Evolutionary conservation across 2,888 invertebrate species (phyloP).

Genomic region (Abrostola triplasia): DNA sequence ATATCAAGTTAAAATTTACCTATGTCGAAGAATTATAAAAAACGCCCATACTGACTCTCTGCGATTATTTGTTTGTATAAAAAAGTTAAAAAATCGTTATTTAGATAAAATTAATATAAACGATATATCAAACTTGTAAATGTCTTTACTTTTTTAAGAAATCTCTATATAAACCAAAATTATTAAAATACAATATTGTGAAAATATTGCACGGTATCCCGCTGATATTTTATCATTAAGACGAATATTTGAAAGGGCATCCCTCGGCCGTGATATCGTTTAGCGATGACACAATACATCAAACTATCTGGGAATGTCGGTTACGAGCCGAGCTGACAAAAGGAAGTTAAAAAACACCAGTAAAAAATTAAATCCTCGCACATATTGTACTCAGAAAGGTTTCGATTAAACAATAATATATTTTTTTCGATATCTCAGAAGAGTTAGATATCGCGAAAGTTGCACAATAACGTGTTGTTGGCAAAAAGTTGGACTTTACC

Average conservation of each 20-base stretch:
- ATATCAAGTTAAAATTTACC: too few relatives aligned
- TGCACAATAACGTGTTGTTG: conserved; percentile 78
- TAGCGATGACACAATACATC: conserved; percentile 79
- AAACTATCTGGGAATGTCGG: conserved; percentile 86
- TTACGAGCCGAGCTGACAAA: conserved; percentile 81
- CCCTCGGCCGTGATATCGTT: conserved; percentile 77
- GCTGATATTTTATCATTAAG: conserved; percentile 86
- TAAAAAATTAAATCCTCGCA: conserved; percentile 75
- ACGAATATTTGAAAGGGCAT: conserved; percentile 75
- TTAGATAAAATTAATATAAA: conserved; percentile 28
- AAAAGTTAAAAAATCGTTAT: conserved; percentile 34
- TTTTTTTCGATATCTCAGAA: conserved; percentile 78
- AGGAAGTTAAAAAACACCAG: conserved; percentile 82
- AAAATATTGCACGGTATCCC: conserved; percentile 81
- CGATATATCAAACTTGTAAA: conserved; percentile 67
- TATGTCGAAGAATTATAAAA: too few relatives aligned
- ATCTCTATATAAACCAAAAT: conserved; percentile 65
- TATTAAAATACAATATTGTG: conserved; percentile 80
- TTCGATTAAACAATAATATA: conserved; percentile 82
- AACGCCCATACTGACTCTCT: neutral
- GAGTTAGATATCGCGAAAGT: conserved; percentile 84
- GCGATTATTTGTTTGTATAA: neutral
- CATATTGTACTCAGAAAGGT: conserved; percentile 80
- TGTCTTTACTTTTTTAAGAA: conserved; percentile 56
- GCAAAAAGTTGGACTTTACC: conserved; percentile 84